phyloP scores from a whole-genome alignment of 2,797 vertebrate genomes.

The Ptychobarbus kaznakovi region DNA sequence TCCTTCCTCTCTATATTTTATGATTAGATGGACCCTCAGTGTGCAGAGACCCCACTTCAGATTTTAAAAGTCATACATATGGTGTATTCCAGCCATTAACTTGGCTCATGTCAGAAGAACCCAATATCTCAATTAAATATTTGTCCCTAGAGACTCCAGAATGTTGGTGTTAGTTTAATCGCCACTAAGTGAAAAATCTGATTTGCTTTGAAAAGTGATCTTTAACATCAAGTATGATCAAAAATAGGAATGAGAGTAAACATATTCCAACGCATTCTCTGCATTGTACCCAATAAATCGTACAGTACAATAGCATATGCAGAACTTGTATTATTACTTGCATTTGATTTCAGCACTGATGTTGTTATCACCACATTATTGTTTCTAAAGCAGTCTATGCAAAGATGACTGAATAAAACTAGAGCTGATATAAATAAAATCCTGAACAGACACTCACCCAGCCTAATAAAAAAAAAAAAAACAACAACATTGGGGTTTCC shows the following conservation, averaged over 20 bases:
- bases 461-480: background rate
- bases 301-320: background rate
- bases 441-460: background rate
- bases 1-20: no score
- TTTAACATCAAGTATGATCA: background rate
- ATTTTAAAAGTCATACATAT: no score
- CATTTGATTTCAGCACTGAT: background rate
- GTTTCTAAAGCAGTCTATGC: background rate
- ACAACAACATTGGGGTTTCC: conserved; percentile 21
- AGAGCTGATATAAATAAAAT: background rate
- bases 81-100: background rate
- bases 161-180: background rate
- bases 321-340: background rate
- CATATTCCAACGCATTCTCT: background rate
- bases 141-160: background rate
- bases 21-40: no score
- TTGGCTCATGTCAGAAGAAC: background rate
- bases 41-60: background rate
- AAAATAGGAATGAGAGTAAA: background rate
- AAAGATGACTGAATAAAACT: background rate
- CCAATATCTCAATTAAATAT: background rate
- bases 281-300: background rate
- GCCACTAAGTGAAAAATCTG: background rate
- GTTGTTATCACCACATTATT: background rate
- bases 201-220: background rate